phyloP scores from a whole-genome alignment of 37 sponge, comb jelly and placozoan species.

The Halichondria panicea region DNA sequence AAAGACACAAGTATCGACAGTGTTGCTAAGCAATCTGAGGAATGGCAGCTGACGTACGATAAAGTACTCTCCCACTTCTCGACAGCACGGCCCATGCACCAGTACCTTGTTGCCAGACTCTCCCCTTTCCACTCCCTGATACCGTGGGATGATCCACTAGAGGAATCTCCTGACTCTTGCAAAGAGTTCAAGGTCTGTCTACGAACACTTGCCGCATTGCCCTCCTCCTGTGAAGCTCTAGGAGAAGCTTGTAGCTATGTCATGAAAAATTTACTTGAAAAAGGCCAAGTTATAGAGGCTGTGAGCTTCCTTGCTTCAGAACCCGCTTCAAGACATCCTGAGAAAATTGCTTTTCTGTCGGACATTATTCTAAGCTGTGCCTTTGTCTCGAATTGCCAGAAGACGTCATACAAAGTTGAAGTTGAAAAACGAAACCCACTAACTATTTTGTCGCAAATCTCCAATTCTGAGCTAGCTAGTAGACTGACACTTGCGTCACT shows the following conservation, averaged over 20 bases:
- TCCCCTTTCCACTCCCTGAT: slow-evolving; percentile 17
- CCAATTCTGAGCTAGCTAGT: slow-evolving; percentile 41
- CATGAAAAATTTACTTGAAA: slow-evolving; percentile 21
- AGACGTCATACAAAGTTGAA: neutral
- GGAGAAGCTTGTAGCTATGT: slow-evolving; percentile 37
- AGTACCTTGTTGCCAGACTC: slow-evolving; percentile 28
- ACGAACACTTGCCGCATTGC: slow-evolving; percentile 24
- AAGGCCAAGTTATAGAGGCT: slow-evolving; percentile 11
- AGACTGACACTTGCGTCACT: slow-evolving; percentile 51
- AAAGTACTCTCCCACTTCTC: slow-evolving; percentile 25
- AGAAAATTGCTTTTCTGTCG: neutral
- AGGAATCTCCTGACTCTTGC: neutral
- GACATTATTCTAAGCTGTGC: slow-evolving; percentile 21
- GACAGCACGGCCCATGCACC: slow-evolving; percentile 22
- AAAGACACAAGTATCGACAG: too few relatives aligned
- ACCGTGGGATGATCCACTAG: slow-evolving; percentile 12
- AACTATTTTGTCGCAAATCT: slow-evolving; percentile 39
- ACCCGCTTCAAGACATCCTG: slow-evolving; percentile 15
- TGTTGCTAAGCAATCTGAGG: neutral
- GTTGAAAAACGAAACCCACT: slow-evolving; percentile 1
- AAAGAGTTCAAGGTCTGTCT: neutral
- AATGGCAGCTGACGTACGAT: slow-evolving; percentile 24
- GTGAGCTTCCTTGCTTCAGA: slow-evolving; percentile 32
- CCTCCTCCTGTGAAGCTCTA: slow-evolving; percentile 15
- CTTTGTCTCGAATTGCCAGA: slow-evolving; percentile 20